Evolutionary conservation across 2,797 vertebrate genomes (phyloP).

Genomic region (Discoglossus pictus): DNA sequence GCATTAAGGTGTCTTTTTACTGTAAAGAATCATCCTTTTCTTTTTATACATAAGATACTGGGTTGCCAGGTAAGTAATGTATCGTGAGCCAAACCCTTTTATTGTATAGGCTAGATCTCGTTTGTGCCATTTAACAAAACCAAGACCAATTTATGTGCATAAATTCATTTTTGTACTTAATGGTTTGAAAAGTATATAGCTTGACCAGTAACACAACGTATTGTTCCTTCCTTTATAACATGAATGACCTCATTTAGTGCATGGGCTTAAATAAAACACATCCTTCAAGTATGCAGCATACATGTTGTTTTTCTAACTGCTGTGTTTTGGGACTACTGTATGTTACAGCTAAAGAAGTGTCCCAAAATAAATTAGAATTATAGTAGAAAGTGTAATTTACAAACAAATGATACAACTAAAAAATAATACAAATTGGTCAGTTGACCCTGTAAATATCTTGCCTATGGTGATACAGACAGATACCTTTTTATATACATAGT

Average conservation of each 20-base stretch:
- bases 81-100: not conserved
- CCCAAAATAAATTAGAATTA: no score
- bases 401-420: no score
- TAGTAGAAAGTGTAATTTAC: no score
- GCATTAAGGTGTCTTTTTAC: not conserved
- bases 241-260: no score
- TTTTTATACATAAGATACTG: not conserved
- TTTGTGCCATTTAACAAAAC: no score
- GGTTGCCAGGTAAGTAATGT: constrained; percentile 35
- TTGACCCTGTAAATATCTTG: constrained; percentile 34
- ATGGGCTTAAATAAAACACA: no score
- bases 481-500: constrained; percentile 18
- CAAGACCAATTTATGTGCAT: constrained; percentile 4
- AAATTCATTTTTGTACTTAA: not conserved
- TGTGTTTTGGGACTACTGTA: no score
- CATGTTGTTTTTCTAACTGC: no score
- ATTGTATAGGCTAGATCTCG: not conserved
- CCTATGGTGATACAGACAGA: not conserved
- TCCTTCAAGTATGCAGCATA: no score
- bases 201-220: not conserved
- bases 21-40: not conserved
- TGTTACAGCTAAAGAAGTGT: no score
- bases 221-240: constrained; percentile 13
- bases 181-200: not conserved
- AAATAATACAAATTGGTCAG: not conserved